Evolutionary conservation across 2,888 invertebrate species (phyloP).

Genomic region (Drosophila anceps): DNA sequence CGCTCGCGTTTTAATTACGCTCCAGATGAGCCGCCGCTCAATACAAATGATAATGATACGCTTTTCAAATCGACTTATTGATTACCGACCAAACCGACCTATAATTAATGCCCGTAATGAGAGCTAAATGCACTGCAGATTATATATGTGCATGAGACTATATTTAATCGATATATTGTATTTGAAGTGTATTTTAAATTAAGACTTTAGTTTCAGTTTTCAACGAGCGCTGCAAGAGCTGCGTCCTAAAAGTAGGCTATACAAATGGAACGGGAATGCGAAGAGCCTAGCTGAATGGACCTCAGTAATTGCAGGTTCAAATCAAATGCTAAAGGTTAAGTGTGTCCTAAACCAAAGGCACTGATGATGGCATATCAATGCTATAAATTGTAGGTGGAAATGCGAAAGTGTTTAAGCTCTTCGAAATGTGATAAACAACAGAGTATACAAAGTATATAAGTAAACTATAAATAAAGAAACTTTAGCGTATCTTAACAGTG

Average conservation of each 20-base stretch:
- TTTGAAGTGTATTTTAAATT: background rate
- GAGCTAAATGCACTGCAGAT: background rate
- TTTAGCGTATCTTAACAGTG: background rate
- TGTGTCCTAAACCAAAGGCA: background rate
- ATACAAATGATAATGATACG: conserved; percentile 44
- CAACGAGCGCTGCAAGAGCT: background rate
- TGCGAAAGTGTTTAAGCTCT: too few species aligned
- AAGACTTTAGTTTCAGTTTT: background rate
- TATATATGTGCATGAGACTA: background rate
- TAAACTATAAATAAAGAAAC: background rate
- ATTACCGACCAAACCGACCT: background rate
- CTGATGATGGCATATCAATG: background rate
- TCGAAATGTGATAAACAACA: background rate
- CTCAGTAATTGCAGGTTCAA: background rate
- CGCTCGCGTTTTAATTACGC: conserved; percentile 25
- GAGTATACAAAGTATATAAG: background rate
- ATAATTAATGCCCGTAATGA: background rate
- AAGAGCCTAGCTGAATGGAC: background rate
- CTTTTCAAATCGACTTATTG: conserved; percentile 48
- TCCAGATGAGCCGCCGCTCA: conserved; percentile 28
- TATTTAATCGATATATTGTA: background rate
- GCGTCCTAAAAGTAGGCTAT: background rate
- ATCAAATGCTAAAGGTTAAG: too few species aligned
- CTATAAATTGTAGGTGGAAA: too few species aligned
- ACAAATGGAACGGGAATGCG: too few species aligned